These are phyloP conservation scores for Acrocephalus arundinaceus DNA, from an alignment of 2,113 vertebrate species.

Conservation along the genomic window DNA sequence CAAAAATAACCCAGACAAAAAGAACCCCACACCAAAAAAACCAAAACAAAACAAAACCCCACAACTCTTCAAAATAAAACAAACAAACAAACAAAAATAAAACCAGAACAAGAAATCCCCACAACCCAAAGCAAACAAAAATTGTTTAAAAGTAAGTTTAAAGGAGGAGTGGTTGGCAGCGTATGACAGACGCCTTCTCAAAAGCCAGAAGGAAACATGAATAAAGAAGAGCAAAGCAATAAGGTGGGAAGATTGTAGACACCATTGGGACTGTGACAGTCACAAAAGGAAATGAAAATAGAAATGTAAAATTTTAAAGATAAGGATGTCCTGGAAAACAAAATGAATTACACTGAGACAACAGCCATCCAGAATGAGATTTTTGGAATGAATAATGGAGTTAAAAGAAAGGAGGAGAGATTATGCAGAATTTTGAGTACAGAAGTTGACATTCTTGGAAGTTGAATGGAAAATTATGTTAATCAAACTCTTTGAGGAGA, in stretches of 20 bases:
- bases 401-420: neutral
- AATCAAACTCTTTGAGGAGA: neutral
- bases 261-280: neutral
- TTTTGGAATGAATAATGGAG: neutral
- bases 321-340: neutral
- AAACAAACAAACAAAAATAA: neutral
- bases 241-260: neutral
- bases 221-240: neutral
- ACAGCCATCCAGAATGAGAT: neutral
- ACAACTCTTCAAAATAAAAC: neutral
- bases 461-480: neutral
- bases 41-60: too few relatives aligned
- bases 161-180: neutral
- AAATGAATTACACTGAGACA: neutral
- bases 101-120: rapidly evolving
- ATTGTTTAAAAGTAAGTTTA: neutral
- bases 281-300: neutral
- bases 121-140: neutral
- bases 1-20: neutral
- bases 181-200: neutral
- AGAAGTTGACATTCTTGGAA: neutral
- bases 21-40: too few relatives aligned
- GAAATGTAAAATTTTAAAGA: neutral
- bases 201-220: neutral
- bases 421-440: neutral